Evolutionary conservation across 2,888 invertebrate species (phyloP), one percentile per base, ranked within the genome.

Genomic region (Ptilodon capucinus): DNA sequence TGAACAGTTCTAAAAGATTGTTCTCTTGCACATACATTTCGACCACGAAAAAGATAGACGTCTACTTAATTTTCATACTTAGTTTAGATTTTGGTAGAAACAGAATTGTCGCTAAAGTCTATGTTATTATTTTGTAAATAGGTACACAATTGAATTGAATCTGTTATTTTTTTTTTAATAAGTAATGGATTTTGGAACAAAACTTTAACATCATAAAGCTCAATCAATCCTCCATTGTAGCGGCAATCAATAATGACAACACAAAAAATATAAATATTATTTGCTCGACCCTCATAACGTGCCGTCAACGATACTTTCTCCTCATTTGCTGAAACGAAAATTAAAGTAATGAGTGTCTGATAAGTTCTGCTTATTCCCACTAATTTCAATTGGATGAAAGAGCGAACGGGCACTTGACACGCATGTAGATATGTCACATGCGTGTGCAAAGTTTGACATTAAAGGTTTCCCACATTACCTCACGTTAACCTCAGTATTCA

Each of bases 351-450:
- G 48, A 54, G 58, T 34, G 53, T 45, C 51, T 48, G 57, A 58
- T 58, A 62, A 58, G 47, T 55, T 59, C 55, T 56, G 51, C 51
- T 57, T 61, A 54, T 58, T 64, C 54, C 42, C 50, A 47, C 56
- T 54, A 63, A 61, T 60, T 54, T 58, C 52, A 51, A 49, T 54
- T n/a, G 3, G n/a, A 28, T 28, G 28, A n/a, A 28, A 7, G 9
- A 8, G 4, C 28, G n/a, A 28, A 28, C 28, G n/a, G 7, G 9
- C 23, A 28, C 11, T 11, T 28, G 11, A 28, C 2, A 28, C 11
- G 28, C 28, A n/a, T 28, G n/a, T 28, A 28, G 9, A 2, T 11
- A 28, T 11, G 25, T 9, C 21, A 21, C n/a, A 28, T 3, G 9
- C 4, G n/a, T 28, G n/a, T 28, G 25, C 7, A n/a, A n/a, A n/a